Evolutionary conservation across 2,797 vertebrate species (phyloP), one percentile per base, ranked within the genome.

Genomic region (Neosilurus hyrtlii): DNA sequence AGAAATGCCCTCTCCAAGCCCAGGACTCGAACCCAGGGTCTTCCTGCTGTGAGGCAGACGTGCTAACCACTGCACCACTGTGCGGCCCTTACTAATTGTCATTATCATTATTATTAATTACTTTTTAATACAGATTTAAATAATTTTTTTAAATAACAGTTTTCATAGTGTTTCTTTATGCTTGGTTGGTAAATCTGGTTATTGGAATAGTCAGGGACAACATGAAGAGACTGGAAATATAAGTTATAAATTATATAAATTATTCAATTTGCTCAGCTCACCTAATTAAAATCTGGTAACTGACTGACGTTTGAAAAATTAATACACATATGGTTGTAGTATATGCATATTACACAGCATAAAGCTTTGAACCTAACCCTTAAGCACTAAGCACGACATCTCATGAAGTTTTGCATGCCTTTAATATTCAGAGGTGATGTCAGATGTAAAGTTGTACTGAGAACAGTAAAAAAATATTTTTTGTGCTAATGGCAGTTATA

Each of bases 281-380:
- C 52, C 71, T 73, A 73, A 73, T 56, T 73, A 73, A 73, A 51
- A 73, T 73, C 51, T 16, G 15, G 30, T 35, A 37, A 67, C 16
- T 18, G 65, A 66, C 35, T 66, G 12, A 70, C 49, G 37, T 20
- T 56, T 56, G n/a, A 72, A 72, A 51, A 52, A 73, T 54, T 2
- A 56, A 54, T 11, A 73, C 51, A 54, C 51, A 26, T 49, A 72
- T 26, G 49, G 51, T 30, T 30, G 54, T 14, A 54, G 7, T 24
- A 26, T 54, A 30, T 54, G 24, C 52, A 30, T 30, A 54, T 54
- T 56, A 20, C 24, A 56, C 30, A 30, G 8, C 24, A 56, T 56
- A 30, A 30, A 15, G 8, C n/a, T 54, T 26, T 54, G 70, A 54
- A n/a, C 43, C 0, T 49, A 3, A 24, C 3, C 9, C 51, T 26